Evolutionary conservation across 37 sponge, comb jelly and placozoan species (phyloP).

Genomic region (Cladorhizidae sp.): DNA sequence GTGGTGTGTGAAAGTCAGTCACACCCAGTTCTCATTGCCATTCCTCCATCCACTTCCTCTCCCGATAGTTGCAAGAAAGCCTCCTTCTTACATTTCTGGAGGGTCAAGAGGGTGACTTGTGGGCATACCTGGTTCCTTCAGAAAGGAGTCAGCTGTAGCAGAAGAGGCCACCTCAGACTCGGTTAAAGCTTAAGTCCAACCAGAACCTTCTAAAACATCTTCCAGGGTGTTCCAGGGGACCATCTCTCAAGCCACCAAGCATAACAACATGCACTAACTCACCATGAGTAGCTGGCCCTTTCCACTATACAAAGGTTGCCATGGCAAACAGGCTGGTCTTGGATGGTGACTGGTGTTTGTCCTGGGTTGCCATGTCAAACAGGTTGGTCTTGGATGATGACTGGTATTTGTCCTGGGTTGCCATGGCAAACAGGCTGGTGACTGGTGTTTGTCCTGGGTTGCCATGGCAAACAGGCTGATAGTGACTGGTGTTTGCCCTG

Average conservation of each 20-base stretch:
- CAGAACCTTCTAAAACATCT: constrained; percentile 49
- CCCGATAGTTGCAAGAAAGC: too few relatives aligned
- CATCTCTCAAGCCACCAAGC: constrained; percentile 51
- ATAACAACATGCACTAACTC: constrained; percentile 35
- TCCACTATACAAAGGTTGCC: constrained; percentile 30
- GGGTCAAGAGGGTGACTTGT: constrained; percentile 25
- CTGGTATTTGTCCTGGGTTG: too few relatives aligned
- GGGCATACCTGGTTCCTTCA: constrained; percentile 19
- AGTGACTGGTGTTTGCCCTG: too few relatives aligned
- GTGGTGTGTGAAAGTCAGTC: too few relatives aligned
- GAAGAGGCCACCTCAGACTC: constrained; percentile 34
- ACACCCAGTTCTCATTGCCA: too few relatives aligned
- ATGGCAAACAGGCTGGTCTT: constrained; percentile 40
- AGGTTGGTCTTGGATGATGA: constrained; percentile 16
- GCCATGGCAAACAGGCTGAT: too few relatives aligned
- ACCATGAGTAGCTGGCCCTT: constrained; percentile 11
- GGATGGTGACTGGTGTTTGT: constrained; percentile 33
- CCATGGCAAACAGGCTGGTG: too few relatives aligned
- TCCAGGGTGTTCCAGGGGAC: constrained; percentile 30
- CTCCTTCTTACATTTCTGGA: constrained; percentile 30
- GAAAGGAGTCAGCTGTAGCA: constrained; percentile 25
- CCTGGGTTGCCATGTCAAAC: constrained; percentile 32
- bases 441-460: too few relatives aligned
- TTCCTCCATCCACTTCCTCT: too few relatives aligned
- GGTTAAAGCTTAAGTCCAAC: constrained; percentile 42